These are phyloP conservation scores for Diaperis boleti DNA, from an alignment of 2,888 invertebrate species.

Conservation along the genomic window DNA sequence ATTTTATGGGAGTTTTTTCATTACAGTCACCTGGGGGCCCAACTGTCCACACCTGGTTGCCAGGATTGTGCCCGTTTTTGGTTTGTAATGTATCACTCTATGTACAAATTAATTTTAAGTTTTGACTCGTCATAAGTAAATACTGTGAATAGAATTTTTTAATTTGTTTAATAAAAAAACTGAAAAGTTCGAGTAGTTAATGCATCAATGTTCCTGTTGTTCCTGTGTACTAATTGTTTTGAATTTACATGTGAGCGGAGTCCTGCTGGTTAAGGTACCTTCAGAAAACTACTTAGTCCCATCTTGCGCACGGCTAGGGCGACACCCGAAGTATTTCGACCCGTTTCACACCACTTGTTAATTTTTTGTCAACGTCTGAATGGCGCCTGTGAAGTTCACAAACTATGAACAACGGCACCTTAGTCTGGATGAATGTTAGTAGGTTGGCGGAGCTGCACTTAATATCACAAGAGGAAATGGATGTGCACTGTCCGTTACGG, in stretches of 20 bases:
- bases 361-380: constrained; percentile 27
- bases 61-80: constrained; percentile 55
- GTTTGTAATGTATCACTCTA: constrained; percentile 62
- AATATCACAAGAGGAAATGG: constrained; percentile 19
- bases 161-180: constrained; percentile 48
- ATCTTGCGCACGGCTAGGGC: constrained; percentile 34
- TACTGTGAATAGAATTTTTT: constrained; percentile 29
- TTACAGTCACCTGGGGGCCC: constrained; percentile 61
- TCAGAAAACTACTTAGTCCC: constrained; percentile 3
- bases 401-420: constrained; percentile 17
- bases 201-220: constrained; percentile 36
- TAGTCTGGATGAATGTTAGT: constrained; percentile 41
- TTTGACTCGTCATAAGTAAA: constrained; percentile 28
- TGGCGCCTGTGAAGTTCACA: constrained; percentile 25
- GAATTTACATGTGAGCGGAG: constrained; percentile 58
- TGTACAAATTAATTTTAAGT: constrained; percentile 45
- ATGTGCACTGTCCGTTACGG: constrained; percentile 35
- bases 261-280: constrained; percentile 26
- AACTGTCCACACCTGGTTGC: constrained; percentile 46
- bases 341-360: constrained; percentile 9
- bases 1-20: constrained; percentile 65
- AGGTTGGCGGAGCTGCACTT: constrained; percentile 48
- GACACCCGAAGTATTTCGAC: constrained; percentile 27
- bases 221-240: constrained; percentile 58
- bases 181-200: constrained; percentile 31